Base-by-base conservation (phyloP, 23 tunicate genomes). In the Trididemnum nubilum region DNA sequence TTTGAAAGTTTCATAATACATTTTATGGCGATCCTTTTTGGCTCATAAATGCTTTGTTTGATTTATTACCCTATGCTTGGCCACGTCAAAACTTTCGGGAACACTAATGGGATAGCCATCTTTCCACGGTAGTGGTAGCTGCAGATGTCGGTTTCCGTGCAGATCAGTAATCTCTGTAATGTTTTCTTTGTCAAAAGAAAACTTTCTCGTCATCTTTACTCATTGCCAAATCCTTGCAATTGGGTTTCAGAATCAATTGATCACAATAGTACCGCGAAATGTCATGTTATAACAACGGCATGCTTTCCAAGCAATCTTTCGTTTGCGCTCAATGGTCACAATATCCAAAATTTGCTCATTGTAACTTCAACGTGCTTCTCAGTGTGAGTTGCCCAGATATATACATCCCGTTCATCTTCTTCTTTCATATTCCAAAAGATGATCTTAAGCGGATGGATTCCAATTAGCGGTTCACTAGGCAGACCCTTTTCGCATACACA, bases 71-170 rank as follows among this genome's bases (percentile, higher is more conserved):
- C 74, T 5, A 30, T 34, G 36, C 32, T 69, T 69, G 37, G 74
- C 74, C 3, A 69, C 26, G 74, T 69, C 27, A 7, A 33, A n/a
- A 24, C 74, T 27, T 33, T 69, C 37, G 5, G 37, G 36, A 7
- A 69, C 74, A 3, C 32, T n/a, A 12, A 15, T 34, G n/a, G 74
- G 74, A 24, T 69, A 69, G 27, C 74, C 74, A 28, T 69, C 38
- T 32, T 69, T 69, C 74, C 74, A 69, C 22, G 74, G 74, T 34
- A 69, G n/a, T 15, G 74, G 18, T 3, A 69, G n/a, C n/a, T 69
- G 74, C 26, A 69, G 38, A 3, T 37, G 74, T 5, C 36, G 22
- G 29, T 69, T 36, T 15, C 74, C 74, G n/a, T 34, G 12, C 7
- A 9, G 12, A 37, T 69, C 74, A 5, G 26, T 12, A 4, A 69